phyloP scores from a whole-genome alignment of 2,888 invertebrate genomes.

The Trissoscelio sp. region DNA sequence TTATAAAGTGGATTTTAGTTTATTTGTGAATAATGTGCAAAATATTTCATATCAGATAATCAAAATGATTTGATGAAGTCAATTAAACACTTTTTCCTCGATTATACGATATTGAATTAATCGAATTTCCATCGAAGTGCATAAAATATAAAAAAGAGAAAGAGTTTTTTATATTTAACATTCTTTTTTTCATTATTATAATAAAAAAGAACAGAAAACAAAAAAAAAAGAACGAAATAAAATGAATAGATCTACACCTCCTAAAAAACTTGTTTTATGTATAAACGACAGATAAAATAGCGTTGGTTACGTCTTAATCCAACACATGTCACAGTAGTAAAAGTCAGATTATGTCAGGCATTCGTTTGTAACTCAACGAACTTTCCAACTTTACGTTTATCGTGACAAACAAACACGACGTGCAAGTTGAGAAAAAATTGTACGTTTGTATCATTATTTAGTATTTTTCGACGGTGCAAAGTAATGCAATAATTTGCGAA shows the following conservation, averaged over 20 bases:
- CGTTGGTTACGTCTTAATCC: slow-evolving; percentile 41
- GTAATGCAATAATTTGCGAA: slow-evolving; percentile 4
- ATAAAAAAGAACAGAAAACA: too few species aligned
- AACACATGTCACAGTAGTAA: slow-evolving; percentile 54
- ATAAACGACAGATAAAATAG: slow-evolving; percentile 23
- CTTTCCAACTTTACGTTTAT: slow-evolving; percentile 10
- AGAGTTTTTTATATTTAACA: too few species aligned
- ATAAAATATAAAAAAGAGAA: too few species aligned
- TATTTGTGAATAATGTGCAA: slow-evolving; percentile 24
- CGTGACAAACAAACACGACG: slow-evolving; percentile 3
- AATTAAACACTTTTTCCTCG: too few species aligned
- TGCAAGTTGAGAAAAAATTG: neutral
- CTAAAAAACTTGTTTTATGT: slow-evolving; percentile 13
- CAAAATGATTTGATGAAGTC: too few species aligned
- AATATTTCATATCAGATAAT: too few species aligned
- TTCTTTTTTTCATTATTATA: too few species aligned
- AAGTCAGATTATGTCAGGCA: slow-evolving; percentile 52
- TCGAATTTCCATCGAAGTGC: too few species aligned
- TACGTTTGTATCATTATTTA: neutral
- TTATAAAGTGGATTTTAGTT: neutral
- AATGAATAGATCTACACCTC: neutral
- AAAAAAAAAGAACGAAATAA: neutral
- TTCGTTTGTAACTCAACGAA: slow-evolving; percentile 4
- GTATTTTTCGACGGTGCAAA: neutral
- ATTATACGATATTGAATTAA: too few species aligned